A percentile compares a stretch with the other conserved stretches of the same genome.
Evolutionary conservation across 2,113 vertebrate species (phyloP).

Genomic region (Columba livia): DNA sequence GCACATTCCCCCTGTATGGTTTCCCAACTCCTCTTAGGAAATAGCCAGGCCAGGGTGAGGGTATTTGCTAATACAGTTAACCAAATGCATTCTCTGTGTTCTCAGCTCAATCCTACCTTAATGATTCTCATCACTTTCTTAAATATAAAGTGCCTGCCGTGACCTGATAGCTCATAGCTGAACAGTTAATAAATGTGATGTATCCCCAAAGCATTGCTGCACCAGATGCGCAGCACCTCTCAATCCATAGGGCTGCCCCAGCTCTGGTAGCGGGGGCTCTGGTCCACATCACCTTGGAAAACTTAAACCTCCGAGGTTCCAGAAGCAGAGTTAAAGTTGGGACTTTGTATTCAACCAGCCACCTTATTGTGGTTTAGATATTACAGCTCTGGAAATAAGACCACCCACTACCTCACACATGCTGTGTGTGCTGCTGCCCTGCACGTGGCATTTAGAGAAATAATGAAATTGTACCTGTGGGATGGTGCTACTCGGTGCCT

Average conservation of each 20-base stretch:
- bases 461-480: conserved; percentile 28
- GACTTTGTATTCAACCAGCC: neutral
- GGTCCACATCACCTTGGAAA: neutral
- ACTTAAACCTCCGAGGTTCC: neutral
- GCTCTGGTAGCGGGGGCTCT: neutral
- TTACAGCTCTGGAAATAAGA: neutral
- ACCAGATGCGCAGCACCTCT: neutral
- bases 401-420: conserved; percentile 11
- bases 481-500: neutral
- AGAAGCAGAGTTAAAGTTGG: neutral
- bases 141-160: neutral
- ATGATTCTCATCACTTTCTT: neutral
- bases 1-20: neutral
- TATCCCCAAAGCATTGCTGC: neutral
- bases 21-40: conserved; percentile 32
- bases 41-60: accelerated
- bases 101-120: neutral
- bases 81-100: neutral
- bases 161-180: neutral
- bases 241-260: neutral
- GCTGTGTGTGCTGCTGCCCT: neutral
- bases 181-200: neutral
- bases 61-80: neutral
- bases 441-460: neutral
- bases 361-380: neutral